Conservation (phyloP, 37 sponge, comb jelly and placozoan genomes). For the Oopsacas minuta region DNA sequence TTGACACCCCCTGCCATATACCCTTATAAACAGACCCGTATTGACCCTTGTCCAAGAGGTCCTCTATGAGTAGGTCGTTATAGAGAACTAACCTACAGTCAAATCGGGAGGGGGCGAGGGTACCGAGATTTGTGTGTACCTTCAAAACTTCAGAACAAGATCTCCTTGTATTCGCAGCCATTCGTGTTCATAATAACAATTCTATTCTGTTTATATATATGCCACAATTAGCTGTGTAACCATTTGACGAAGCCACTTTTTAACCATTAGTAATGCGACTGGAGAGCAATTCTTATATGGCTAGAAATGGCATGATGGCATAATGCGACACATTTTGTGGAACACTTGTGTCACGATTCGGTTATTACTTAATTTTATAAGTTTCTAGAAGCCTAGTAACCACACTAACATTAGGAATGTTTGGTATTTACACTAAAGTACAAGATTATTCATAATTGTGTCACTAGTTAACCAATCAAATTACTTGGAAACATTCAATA, state of each 20-base stretch:
- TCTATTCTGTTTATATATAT: too few relatives aligned
- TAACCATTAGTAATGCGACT: neutral
- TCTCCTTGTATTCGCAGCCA: neutral
- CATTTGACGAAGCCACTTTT: neutral
- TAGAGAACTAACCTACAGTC: neutral
- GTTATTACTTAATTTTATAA: too few relatives aligned
- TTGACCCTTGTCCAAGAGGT: slow-evolving; percentile 4
- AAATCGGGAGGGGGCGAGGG: neutral
- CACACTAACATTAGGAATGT: too few relatives aligned
- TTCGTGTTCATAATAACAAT: neutral
- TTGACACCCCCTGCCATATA: neutral
- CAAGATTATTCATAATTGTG: too few relatives aligned
- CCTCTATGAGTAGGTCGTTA: neutral
- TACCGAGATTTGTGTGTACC: neutral
- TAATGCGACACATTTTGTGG: too few relatives aligned
- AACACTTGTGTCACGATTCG: too few relatives aligned
- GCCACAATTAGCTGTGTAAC: neutral
- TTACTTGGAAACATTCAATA: too few relatives aligned
- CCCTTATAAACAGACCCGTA: neutral
- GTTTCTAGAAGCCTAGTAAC: too few relatives aligned
- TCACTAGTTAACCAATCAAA: too few relatives aligned
- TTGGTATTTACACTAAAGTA: too few relatives aligned
- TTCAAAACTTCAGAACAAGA: neutral
- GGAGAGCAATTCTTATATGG: neutral
- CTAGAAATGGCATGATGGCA: neutral